phyloP scores from a whole-genome alignment of 1,140 invertebrate species.

The Sycophaga agraensis region DNA sequence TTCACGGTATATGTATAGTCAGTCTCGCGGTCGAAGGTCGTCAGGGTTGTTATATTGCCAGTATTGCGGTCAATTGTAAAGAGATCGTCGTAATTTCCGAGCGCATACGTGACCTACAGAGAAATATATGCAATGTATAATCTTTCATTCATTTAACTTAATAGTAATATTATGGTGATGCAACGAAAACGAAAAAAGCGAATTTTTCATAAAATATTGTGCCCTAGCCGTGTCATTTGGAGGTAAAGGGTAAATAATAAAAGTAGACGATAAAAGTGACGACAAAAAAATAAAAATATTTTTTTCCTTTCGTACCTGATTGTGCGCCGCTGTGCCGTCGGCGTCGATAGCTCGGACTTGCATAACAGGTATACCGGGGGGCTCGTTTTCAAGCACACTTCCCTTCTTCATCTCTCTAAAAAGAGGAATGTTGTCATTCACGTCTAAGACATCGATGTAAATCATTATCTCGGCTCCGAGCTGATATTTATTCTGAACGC shows the following conservation, averaged over 20 bases:
- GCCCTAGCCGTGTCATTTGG: too few relatives aligned
- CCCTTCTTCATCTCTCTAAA: slow-evolving; percentile 77
- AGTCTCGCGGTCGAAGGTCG: slow-evolving; percentile 78
- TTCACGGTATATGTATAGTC: slow-evolving; percentile 80
- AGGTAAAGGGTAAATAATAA: too few relatives aligned
- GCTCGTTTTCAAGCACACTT: slow-evolving; percentile 82
- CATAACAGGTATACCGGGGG: slow-evolving; percentile 77
- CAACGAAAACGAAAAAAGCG: too few relatives aligned
- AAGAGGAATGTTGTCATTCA: slow-evolving; percentile 85
- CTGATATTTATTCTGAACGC: slow-evolving; percentile 79
- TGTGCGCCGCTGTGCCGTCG: slow-evolving; percentile 80
- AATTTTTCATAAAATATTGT: too few relatives aligned
- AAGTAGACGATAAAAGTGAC: too few relatives aligned
- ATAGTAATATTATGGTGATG: too few relatives aligned
- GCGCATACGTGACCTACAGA: slow-evolving; percentile 68
- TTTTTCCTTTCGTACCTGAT: slow-evolving; percentile 61
- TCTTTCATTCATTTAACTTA: too few relatives aligned
- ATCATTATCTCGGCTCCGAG: slow-evolving; percentile 76
- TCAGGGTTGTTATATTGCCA: slow-evolving; percentile 80
- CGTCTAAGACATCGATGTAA: slow-evolving; percentile 76
- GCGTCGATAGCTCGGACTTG: slow-evolving; percentile 83
- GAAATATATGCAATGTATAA: too few relatives aligned
- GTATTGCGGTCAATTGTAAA: slow-evolving; percentile 79
- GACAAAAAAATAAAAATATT: not conserved
- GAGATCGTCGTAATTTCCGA: slow-evolving; percentile 68